Evolutionary conservation across 2,888 invertebrate species (phyloP), one percentile per base, ranked within the genome.

Genomic region (Branchinecta sandiegonensis): DNA sequence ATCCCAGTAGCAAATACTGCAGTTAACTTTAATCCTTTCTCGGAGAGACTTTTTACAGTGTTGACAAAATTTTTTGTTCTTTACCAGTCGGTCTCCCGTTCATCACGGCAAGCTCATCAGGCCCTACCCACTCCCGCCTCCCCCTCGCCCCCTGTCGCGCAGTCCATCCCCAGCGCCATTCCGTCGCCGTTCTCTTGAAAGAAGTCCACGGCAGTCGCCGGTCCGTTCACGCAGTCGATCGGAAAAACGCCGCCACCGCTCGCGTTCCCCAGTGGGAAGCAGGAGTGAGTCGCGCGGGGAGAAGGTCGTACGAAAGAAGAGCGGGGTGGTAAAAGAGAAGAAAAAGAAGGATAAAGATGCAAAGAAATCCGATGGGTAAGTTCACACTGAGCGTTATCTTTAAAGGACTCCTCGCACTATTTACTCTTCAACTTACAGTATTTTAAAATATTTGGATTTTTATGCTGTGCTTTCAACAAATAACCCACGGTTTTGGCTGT

Each of bases 271-370:
- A 56, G 37, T 5, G 37, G 56, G 56, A 10, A 17, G 17, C 8
- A n/a, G 56, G 17, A 56, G 56, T 10, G n/a, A 14, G 56, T 56
- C 56, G 9, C n/a, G 56, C 8, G n/a, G 14, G 17, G 56, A 17
- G 56, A 56, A 56, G 17, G 8, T 56, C n/a, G n/a, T 17, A 8
- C n/a, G 17, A 17, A 56, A 56, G 17, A 56, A 56, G 56, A 56
- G 10, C 17, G 56, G 14, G 8, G 56, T 8, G n/a, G 56, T 56
- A 8, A 56, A 56, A 10, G 56, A 56, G 56, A 56, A 56, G 56
- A 56, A 56, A 56, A 56, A 56, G n/a, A 56, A 56, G 56, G 56
- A 56, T 17, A 56, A 17, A 56, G 56, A 56, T 17, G 17, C 17
- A 14, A 56, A 56, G 1, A 56, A 56, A 56, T 8, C 56, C 17